Evolutionary conservation across 2,113 vertebrate species (phyloP), one percentile per base, ranked within the genome.

Genomic region (Acanthisitta chloris): DNA sequence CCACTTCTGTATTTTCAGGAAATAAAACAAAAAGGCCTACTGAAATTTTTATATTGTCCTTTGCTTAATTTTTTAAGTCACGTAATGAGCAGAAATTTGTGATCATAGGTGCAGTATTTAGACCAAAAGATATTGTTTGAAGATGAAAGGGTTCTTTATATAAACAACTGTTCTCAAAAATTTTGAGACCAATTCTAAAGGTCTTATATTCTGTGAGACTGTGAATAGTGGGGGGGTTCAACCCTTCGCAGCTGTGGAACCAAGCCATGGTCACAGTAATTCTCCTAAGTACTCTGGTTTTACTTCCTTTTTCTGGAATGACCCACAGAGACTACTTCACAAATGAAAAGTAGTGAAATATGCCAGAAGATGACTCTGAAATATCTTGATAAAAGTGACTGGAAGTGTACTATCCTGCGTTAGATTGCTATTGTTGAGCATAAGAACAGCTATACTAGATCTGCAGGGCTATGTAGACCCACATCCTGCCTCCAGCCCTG

Each of bases 1-100:
- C 72, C 88, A 96, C 96, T 96, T 95, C 93, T 95, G 88, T 92
- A 84, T 97, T 97, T 96, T 93, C 93, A 95, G 96, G 90, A 97
- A 96, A 94, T 86, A 59, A 93, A 52, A 48, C 40, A 83, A 91
- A 96, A 96, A 34, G 21, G 3, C 46, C 51, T 90, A 45, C 43
- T 95, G 90, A 43, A 78, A 38, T 78, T 90, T 88, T 93, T 86
- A 40, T 87, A 42, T 90, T 96, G 40, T 94, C 21, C 34, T 65
- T 49, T 84, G 49, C 87, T 94, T 95, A 12, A 94, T 92, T 91
- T 91, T 96, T 93, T 78, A 91, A 95, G 42, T 43, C 80, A 86
- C 67, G 83, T 70, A 86, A 86, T 45, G 92, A 92, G 55, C 33
- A 89, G 76, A 88, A 80, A 83, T 49, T 86, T 90, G 20, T 93